phyloP scores from a whole-genome alignment of 2,888 invertebrate species.

The Patella caerulea region DNA sequence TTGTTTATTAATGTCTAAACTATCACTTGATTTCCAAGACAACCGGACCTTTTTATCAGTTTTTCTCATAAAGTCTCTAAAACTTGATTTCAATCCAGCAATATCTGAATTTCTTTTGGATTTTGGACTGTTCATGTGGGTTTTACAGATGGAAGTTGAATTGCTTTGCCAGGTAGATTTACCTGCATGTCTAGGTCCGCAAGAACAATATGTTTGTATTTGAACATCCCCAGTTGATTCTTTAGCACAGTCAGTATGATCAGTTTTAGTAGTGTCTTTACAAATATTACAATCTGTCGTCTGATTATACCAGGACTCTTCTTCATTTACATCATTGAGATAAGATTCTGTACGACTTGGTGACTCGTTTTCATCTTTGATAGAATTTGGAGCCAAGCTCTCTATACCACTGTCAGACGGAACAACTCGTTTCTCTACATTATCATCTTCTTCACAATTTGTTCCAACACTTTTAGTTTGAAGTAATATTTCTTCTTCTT shows the following conservation, averaged over 20 bases:
- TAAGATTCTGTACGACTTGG: conserved; percentile 12
- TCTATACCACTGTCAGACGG: conserved; percentile 60
- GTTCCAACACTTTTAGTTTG: not conserved
- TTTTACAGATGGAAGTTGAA: not conserved
- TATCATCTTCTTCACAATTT: conserved; percentile 4
- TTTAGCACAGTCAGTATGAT: conserved; percentile 15
- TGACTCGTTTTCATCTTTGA: conserved; percentile 25
- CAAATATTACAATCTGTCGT: conserved; percentile 32
- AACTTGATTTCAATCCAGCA: conserved; percentile 48
- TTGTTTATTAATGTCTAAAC: conserved; percentile 50
- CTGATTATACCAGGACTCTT: conserved; percentile 23
- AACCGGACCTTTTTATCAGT: conserved; percentile 47
- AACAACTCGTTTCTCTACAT: conserved; percentile 38
- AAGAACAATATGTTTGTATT: conserved; percentile 34
- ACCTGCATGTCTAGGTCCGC: conserved; percentile 33
- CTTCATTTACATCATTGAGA: conserved; percentile 22
- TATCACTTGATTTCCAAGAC: conserved; percentile 59
- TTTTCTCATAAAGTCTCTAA: conserved; percentile 35
- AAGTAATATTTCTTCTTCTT: not conserved
- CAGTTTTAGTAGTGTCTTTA: conserved; percentile 14
- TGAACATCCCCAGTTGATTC: conserved; percentile 7
- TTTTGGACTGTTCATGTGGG: conserved; percentile 31
- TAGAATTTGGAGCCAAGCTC: conserved; percentile 38
- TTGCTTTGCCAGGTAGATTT: not conserved
- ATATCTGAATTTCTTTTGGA: conserved; percentile 51